These are phyloP conservation scores for Malurus cyaneus DNA, from an alignment of 2,113 vertebrate species.

Conservation along the genomic window DNA sequence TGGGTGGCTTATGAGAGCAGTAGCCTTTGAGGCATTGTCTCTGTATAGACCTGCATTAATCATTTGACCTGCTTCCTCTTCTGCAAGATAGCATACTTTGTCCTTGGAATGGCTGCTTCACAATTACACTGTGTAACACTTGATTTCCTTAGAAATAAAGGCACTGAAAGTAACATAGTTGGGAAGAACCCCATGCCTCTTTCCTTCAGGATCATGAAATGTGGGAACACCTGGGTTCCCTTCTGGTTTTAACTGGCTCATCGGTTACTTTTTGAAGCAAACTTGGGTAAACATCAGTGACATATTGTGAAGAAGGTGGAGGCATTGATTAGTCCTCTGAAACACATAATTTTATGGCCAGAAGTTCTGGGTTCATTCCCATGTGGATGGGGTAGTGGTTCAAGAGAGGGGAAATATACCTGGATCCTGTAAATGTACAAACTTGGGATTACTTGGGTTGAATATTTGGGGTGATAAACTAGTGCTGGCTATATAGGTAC, in stretches of 20 bases:
- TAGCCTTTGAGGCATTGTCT: background rate
- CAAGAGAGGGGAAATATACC: background rate
- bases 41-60: background rate
- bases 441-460: background rate
- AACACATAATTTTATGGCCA: background rate
- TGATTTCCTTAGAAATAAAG: background rate
- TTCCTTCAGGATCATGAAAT: background rate
- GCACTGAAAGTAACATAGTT: background rate
- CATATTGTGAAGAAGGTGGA: background rate
- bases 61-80: rapidly evolving
- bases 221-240: background rate
- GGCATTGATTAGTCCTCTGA: background rate
- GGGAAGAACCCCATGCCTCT: background rate
- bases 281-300: background rate
- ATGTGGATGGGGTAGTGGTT: rapidly evolving
- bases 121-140: background rate
- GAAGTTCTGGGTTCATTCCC: background rate
- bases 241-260: background rate
- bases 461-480: background rate
- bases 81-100: background rate
- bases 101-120: background rate
- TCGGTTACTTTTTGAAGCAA: background rate
- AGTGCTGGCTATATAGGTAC: background rate
- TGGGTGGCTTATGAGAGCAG: background rate
- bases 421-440: background rate